Conservation (phyloP, 2,797 vertebrate genomes). For the Siniperca undulata region DNA sequence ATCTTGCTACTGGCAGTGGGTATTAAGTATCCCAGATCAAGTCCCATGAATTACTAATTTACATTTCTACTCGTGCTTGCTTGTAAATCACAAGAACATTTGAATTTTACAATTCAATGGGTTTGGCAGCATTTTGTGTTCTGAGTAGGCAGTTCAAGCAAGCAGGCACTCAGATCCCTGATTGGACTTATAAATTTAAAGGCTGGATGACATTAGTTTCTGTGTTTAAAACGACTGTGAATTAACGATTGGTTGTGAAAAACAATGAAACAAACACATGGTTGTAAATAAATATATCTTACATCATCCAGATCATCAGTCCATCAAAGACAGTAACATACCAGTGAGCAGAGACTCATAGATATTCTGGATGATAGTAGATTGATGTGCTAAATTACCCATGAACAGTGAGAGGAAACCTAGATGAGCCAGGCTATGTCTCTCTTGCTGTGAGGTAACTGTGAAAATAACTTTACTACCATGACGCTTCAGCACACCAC, state of each 20-base stretch:
- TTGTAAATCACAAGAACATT: conserved; percentile 71
- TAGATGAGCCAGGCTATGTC: conserved; percentile 1
- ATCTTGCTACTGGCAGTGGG: conserved; percentile 53
- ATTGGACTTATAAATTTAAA: conserved; percentile 52
- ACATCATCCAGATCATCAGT: neutral
- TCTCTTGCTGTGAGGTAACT: conserved; percentile 12
- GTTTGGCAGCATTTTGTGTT: conserved; percentile 51
- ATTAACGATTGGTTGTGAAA: conserved; percentile 6
- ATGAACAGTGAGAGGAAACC: conserved; percentile 14
- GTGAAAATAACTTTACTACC: neutral
- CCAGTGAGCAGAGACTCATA: neutral
- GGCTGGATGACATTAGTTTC: conserved; percentile 20
- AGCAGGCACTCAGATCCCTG: conserved; percentile 16
- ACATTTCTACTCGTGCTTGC: conserved; percentile 52
- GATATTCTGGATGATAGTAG: conserved; percentile 5
- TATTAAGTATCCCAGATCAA: conserved; percentile 59
- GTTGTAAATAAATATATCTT: conserved; percentile 25
- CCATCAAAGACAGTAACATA: conserved; percentile 8
- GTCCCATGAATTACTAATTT: conserved; percentile 54
- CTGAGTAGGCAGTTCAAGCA: conserved; percentile 30
- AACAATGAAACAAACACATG: conserved; percentile 22
- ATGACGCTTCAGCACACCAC: neutral
- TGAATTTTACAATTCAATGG: conserved; percentile 51
- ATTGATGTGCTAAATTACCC: conserved; percentile 32
- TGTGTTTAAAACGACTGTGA: conserved; percentile 41